Base-by-base conservation (phyloP, 2,888 invertebrate genomes). In the Erebia ligea region DNA sequence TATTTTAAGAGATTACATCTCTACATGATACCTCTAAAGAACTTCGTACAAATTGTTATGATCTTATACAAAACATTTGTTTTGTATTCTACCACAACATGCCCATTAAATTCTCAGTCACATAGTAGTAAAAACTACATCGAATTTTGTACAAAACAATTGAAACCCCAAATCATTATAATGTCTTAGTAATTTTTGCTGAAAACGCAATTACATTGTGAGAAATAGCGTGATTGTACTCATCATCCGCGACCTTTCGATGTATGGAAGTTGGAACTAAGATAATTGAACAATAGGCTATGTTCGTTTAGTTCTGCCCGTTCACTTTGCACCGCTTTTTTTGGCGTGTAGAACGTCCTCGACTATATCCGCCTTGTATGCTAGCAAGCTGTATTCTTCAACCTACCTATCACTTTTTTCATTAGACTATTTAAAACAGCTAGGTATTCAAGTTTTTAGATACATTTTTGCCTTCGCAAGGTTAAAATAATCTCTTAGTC, bases 241-340 rank as follows among this genome's bases (percentile, higher is more conserved):
- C 73, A 71, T 75, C 71, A 70, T 72, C 64, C 56, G 69, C 77
- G 81, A 81, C 83, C 81, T 83, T 81, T 80, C 72, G 67, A 75
- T 71, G 76, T 75, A 76, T 75, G 73, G 72, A 73, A 75, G 72
- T 74, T 74, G 72, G 71, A 72, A 73, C 73, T 74, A 58, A 76
- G 78, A 76, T 79, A 77, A 79, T 79, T 80, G 79, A 81, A 84
- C 83, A 84, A 84, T 83, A 73, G 80, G 62, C 76, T 70, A 73
- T 76, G 76, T 76, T 76, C 76, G 72, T 77, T 78, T 77, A 77
- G 76, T 75, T 77, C 75, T 71, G 72, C 76, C 82, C 85, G 82
- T 80, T 86, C 85, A 85, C 84, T 85, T 83, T 83, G 82, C 80
- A 76, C 77, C 72, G 80, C 77, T 84, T 86, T 85, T 85, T 84